Base-by-base conservation (phyloP, 1,140 invertebrate genomes). In the Drosophila sturtevanti region DNA sequence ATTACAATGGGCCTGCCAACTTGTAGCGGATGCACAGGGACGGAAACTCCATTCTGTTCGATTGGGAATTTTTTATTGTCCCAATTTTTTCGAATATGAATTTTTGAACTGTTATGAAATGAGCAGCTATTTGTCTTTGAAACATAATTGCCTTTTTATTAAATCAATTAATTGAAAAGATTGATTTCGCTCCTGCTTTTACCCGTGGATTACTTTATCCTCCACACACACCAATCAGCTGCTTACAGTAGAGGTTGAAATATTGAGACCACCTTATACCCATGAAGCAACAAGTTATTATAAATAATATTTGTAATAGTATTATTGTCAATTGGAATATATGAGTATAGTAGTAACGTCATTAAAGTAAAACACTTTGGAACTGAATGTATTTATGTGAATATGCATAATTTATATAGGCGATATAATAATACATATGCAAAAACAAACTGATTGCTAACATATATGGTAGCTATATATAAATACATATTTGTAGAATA, bases 391-490 rank as follows among this genome's bases (percentile, higher is more conserved):
- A 48, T 16, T 16, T 21, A 48, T 48, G 41, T 48, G 11, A 79
- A 51, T 79, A 79, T 48, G 66, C 35, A 79, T 82, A 81, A 61
- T 82, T 67, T 81, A 81, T 79, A 74, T 77, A 81, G 54, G 72
- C 62, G 65, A 60, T 73, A 60, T 73, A 77, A 77, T 81, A 81
- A 81, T 81, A 81, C 78, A 76, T 81, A 68, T 68, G 72, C 64
- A 87, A 81, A 77, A 87, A 81, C 67, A 78, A 78, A 87, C 62
- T 65, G 64, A 75, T 51, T 81, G 77, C 73, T 64, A 87, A 87
- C 72, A 75, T 75, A 75, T 38, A 74, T 52, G 18, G 18, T n/a
- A 52, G 55, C 55, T 74, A 58, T 67, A 38, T 72, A 54, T 38
- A 59, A 68, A 66, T 55, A 22, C 73, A 73, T 68, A 77, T 68